Base-by-base conservation (phyloP, 1,140 invertebrate species). In the Wasmannia auropunctata region DNA sequence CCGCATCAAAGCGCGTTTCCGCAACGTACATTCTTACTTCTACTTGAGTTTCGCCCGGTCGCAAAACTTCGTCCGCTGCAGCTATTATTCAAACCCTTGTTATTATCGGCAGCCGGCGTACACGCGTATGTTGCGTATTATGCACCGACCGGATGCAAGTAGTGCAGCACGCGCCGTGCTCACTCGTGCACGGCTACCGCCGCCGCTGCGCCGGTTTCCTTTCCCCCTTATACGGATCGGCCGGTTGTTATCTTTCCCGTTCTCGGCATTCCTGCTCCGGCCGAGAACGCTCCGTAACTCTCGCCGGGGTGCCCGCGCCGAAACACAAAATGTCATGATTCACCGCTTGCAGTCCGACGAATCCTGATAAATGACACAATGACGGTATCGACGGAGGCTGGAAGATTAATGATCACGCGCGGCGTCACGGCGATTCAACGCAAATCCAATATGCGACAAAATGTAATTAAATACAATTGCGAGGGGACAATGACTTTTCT, bases 91-190 rank as follows among this genome's bases (percentile, higher is more conserved):
- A 46, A 69, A 11, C 72, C 46, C 69, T 67, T 43, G 54, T 84
- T 87, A 88, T 88, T 76, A 79, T 80, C 62, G 79, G n/a, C 87
- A 87, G 74, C 69, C 86, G 77, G 37, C 51, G 51, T 56, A 56
- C 49, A 10, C 10, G 54, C 51, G 37, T 54, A 34, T 46, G 54
- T 58, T 54, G 62, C 58, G 16, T 51, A 72, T 43, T 34, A 70
- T 58, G 77, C 40, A 70, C n/a, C 72, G 40, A 62, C 85, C 75
- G 87, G 87, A 87, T 87, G 43, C 56, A 34, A 80, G 63, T 37
- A 49, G 69, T 34, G 54, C 74, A 85, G 60, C 85, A 86, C 76
- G 43, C 72, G 79, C 63, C 49, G 46, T 87, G 86, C 43, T 87
- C 87, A 49, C 79, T 88, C 85, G 79, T 85, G 87, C 87, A 72